Conservation (phyloP, 2,113 vertebrate species). For the Heptranchias perlo region DNA sequence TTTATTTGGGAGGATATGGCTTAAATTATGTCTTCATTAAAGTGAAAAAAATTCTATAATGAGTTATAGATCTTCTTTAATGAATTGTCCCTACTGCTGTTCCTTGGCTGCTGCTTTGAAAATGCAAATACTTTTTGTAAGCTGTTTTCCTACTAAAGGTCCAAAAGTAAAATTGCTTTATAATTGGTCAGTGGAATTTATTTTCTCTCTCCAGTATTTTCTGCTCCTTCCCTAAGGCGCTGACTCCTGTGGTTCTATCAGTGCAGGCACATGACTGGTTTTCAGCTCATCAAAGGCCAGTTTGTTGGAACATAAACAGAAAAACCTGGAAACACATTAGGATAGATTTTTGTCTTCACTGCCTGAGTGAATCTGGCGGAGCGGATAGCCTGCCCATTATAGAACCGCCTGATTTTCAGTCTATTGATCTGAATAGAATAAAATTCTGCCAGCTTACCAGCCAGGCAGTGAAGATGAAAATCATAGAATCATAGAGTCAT, state of each 20-base stretch:
- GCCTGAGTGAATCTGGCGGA: neutral
- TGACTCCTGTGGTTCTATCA: neutral
- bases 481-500: too few species aligned
- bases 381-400: neutral
- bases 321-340: neutral
- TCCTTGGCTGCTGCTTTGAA: neutral
- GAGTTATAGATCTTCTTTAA: neutral
- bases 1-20: neutral
- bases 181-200: neutral
- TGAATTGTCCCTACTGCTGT: too few species aligned
- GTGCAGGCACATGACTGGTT: neutral
- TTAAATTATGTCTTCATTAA: neutral
- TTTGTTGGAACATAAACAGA: neutral
- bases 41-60: neutral
- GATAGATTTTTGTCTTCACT: neutral
- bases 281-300: neutral
- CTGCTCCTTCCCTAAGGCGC: neutral
- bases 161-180: neutral
- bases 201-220: neutral
- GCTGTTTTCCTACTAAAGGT: neutral
- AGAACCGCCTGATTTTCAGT: neutral
- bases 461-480: neutral
- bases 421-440: neutral
- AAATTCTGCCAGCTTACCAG: neutral
- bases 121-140: neutral